phyloP scores from a whole-genome alignment of 2,888 invertebrate species.

The Dasysyrphus tricinctus region DNA sequence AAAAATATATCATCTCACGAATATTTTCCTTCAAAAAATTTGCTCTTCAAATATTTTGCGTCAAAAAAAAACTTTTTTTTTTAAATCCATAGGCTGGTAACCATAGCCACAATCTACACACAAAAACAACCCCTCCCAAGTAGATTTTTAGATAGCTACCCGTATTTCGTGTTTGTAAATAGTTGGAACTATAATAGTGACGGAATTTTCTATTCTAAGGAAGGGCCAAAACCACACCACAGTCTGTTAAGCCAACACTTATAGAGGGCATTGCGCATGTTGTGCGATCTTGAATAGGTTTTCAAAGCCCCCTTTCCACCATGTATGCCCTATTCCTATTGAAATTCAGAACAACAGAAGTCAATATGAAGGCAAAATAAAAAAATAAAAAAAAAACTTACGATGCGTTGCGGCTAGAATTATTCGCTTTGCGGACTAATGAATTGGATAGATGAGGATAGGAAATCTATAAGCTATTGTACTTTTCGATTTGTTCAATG shows the following conservation, averaged over 20 bases:
- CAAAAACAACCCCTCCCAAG: not conserved
- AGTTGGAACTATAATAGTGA: not conserved
- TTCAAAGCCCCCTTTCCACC: not conserved
- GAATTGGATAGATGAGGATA: slow-evolving; percentile 13
- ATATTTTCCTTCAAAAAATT: too few relatives aligned
- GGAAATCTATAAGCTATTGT: slow-evolving; percentile 40
- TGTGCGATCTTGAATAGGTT: slow-evolving; percentile 42
- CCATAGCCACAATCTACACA: not conserved
- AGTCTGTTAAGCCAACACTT: slow-evolving; percentile 5
- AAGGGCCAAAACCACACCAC: slow-evolving; percentile 30
- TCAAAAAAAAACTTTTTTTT: too few relatives aligned
- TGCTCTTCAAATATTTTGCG: too few relatives aligned
- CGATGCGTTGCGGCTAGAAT: slow-evolving; percentile 23
- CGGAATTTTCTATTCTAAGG: slow-evolving; percentile 31
- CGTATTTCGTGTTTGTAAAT: not conserved
- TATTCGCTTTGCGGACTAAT: slow-evolving; percentile 11
- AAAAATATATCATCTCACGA: too few relatives aligned
- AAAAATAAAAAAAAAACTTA: slow-evolving; percentile 12
- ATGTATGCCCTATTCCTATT: not conserved
- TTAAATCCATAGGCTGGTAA: too few relatives aligned
- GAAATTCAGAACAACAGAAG: slow-evolving; percentile 18
- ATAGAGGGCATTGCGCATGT: slow-evolving; percentile 26
- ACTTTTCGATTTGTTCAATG: slow-evolving; percentile 58
- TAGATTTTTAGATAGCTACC: not conserved
- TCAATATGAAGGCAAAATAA: slow-evolving; percentile 27